These are phyloP conservation scores for Falco biarmicus DNA, from an alignment of 2,797 vertebrate genomes.

Conservation along the genomic window DNA sequence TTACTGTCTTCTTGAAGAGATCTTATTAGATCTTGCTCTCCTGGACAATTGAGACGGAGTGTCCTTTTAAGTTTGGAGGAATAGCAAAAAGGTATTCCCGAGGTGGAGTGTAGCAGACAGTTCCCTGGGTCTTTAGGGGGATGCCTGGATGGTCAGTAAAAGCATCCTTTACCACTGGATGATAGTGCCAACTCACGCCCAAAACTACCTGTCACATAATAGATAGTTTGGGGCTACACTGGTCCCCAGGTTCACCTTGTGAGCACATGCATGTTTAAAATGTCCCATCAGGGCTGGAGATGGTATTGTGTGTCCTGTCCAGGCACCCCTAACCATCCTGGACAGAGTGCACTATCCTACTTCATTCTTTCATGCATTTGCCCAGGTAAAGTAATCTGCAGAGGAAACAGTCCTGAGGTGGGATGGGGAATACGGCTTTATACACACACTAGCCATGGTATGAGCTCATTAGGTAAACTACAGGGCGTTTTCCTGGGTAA, in stretches of 20 bases:
- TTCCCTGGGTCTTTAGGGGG: neutral
- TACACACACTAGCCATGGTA: neutral
- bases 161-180: neutral
- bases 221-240: neutral
- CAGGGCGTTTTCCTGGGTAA: neutral
- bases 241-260: neutral
- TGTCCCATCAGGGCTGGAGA: neutral
- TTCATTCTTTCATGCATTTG: neutral
- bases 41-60: neutral
- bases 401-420: neutral
- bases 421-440: neutral
- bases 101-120: neutral
- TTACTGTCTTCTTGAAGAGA: neutral
- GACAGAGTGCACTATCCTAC: neutral
- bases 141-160: neutral
- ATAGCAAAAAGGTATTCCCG: neutral
- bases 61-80: neutral
- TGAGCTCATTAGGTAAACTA: neutral
- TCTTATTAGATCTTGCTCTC: neutral
- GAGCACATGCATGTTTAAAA: neutral
- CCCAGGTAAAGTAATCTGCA: neutral
- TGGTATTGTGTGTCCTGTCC: rapidly evolving
- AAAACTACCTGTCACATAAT: neutral
- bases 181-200: neutral
- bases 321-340: neutral